phyloP scores from a whole-genome alignment of 2,113 vertebrate species.

The Variabilichromis moorii region DNA sequence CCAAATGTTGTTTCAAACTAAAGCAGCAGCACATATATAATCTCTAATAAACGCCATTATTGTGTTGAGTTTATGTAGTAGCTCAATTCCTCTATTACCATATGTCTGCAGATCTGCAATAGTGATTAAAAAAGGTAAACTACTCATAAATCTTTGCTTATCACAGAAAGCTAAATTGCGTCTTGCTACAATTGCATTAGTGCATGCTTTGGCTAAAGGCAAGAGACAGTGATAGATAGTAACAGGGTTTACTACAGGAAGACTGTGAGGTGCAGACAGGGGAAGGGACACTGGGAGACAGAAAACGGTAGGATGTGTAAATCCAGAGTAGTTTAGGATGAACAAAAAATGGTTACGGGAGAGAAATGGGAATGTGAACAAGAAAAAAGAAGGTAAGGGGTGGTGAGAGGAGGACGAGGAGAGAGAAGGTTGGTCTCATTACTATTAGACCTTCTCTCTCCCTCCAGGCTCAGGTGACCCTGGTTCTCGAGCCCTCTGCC shows the following conservation, averaged over 20 bases:
- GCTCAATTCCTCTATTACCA: conserved; percentile 36
- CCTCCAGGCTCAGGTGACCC: conserved; percentile 68
- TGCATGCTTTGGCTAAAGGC: conserved; percentile 22
- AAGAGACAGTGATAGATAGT: conserved; percentile 36
- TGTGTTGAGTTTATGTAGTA: conserved; percentile 19
- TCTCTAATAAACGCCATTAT: not conserved
- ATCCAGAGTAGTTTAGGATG: conserved; percentile 15
- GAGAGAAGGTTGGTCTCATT: conserved; percentile 68
- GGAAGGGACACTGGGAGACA: not conserved
- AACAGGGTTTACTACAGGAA: conserved; percentile 30
- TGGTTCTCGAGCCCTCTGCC: conserved; percentile 49
- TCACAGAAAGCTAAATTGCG: conserved; percentile 32
- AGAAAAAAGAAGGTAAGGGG: not conserved
- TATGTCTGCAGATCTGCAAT: conserved; percentile 31
- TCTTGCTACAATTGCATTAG: conserved; percentile 44
- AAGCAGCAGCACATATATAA: not conserved
- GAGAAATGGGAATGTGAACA: not conserved
- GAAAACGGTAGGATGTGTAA: conserved; percentile 17
- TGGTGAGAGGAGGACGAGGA: conserved; percentile 10
- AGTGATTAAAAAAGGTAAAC: conserved; percentile 41
- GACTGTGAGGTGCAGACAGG: not conserved
- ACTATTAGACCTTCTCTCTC: conserved; percentile 61
- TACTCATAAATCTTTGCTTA: conserved; percentile 48
- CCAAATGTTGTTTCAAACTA: not conserved
- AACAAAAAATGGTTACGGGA: not conserved